A percentile compares a stretch with the other conserved stretches of the same genome.
These are phyloP conservation scores for Phymanthus crucifer DNA, from an alignment of 92 coral and sea anemone genomes.

Conservation along the genomic window DNA sequence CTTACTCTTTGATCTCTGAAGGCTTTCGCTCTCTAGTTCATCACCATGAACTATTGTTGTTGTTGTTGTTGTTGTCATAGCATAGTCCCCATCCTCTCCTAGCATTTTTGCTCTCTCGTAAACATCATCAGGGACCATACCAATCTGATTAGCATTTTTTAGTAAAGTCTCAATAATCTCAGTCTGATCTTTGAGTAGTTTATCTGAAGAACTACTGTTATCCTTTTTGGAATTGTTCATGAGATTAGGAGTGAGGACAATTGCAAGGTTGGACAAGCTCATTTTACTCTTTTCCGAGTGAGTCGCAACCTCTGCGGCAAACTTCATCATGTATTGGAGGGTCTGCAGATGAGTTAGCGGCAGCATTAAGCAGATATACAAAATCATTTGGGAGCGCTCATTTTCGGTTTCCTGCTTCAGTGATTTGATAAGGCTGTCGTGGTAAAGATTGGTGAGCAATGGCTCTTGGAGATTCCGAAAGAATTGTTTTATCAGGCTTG, in stretches of 20 bases:
- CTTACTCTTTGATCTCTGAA: constrained; percentile 39
- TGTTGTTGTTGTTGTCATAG: constrained; percentile 82
- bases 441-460: constrained; percentile 79
- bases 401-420: constrained; percentile 71
- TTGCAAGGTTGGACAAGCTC: constrained; percentile 91
- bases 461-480: constrained; percentile 96
- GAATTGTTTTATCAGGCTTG: constrained; percentile 93
- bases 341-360: constrained; percentile 83
- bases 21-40: constrained; percentile 81
- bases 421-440: constrained; percentile 79
- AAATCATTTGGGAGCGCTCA: constrained; percentile 64
- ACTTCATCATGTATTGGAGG: constrained; percentile 79
- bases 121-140: constrained; percentile 80
- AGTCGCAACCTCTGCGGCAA: constrained; percentile 83
- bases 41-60: no score
- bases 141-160: constrained; percentile 83
- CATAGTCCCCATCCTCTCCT: constrained; percentile 64
- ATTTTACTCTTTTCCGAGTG: constrained; percentile 84
- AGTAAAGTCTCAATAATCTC: constrained; percentile 71
- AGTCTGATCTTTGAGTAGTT: constrained; percentile 86
- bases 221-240: constrained; percentile 80
- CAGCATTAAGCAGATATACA: constrained; percentile 77
- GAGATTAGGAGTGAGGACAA: constrained; percentile 91
- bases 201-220: constrained; percentile 72
- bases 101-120: constrained; percentile 79